phyloP scores from a whole-genome alignment of 2,797 vertebrate genomes.

The Oryzias sinensis region DNA sequence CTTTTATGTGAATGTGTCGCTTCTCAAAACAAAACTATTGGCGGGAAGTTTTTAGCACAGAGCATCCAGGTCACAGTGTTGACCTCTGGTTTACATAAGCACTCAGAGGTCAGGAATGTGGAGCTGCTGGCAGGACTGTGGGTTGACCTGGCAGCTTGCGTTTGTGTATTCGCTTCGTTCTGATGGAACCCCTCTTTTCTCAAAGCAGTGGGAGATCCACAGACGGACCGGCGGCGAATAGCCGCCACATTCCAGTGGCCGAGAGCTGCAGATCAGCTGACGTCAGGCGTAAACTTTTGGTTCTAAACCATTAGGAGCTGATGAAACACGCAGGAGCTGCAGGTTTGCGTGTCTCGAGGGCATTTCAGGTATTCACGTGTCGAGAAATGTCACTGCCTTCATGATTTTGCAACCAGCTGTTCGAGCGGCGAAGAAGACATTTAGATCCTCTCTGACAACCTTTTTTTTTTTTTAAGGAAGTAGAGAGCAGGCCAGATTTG shows the following conservation, averaged over 20 bases:
- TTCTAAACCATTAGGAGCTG: too few relatives aligned
- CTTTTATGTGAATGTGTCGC: neutral
- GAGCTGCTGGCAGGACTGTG: conserved; percentile 57
- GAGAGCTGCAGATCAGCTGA: too few relatives aligned
- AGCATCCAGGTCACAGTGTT: conserved; percentile 15
- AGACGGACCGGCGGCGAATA: conserved; percentile 59
- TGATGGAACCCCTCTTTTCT: conserved; percentile 5
- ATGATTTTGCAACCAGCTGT: conserved; percentile 10
- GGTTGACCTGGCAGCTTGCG: conserved; percentile 43
- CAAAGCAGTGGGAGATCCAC: conserved; percentile 27
- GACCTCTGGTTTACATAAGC: conserved; percentile 60
- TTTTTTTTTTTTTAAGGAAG: conserved; percentile 9
- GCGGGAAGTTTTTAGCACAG: neutral
- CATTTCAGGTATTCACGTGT: too few relatives aligned
- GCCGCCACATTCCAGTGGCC: conserved; percentile 60
- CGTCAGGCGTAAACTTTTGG: too few relatives aligned
- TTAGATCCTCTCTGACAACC: neutral
- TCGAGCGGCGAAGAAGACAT: neutral
- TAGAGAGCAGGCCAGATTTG: conserved; percentile 14
- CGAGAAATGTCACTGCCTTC: too few relatives aligned
- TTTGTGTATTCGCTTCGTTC: conserved; percentile 43
- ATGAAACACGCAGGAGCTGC: too few relatives aligned
- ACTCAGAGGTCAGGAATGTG: conserved; percentile 64
- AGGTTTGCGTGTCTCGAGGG: too few relatives aligned
- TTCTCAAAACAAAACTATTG: neutral